Base-by-base conservation (phyloP, 30 jellyfish, hydroid and myxozoan species). In the Turritopsis rubra region DNA sequence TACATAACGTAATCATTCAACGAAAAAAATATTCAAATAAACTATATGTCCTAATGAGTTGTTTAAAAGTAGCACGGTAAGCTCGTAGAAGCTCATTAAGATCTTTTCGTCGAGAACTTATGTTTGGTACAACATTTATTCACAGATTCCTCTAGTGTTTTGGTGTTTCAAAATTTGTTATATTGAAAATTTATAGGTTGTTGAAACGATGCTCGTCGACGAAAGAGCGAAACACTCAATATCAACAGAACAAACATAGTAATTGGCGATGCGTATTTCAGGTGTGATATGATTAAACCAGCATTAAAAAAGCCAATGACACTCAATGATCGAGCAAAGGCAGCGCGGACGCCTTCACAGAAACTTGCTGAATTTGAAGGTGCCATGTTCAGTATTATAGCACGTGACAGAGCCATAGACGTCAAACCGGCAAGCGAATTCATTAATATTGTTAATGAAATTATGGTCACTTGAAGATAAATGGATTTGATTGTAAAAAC, bases 381-480 rank as follows among this genome's bases (percentile, higher is more conserved):
- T 3, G 76, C 27, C 76, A 66, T 66, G 27, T 66, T 21, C 17
- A 66, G 17, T 4, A 66, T 66, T 4, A 66, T 66, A 8, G 76
- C 76, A 5, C 76, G 76, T 8, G 76, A 66, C 9, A 66, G 17
- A 21, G 76, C 76, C 27, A 66, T 66, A 3, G 29, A 21, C 27
- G 29, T 66, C 76, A 66, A 66, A 4, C 76, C 76, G 17, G 76
- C 27, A 66, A 66, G 17, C 29, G 76, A 21, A 66, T 66, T 66
- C 29, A 17, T 21, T 66, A 66, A 17, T 21, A 66, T 26, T 66
- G 76, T 26, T 3, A 9, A 7, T 21, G 29, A 21, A 3, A 66
- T 66, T 66, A 66, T 1, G 8, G 29, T 17, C 7, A 21, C 29
- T 66, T 66, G 76, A 21, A 26, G 5, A 66, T 21, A 21, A 21